Base-by-base conservation (phyloP, 2,888 invertebrate genomes). In the Synanthedon vespiformis region DNA sequence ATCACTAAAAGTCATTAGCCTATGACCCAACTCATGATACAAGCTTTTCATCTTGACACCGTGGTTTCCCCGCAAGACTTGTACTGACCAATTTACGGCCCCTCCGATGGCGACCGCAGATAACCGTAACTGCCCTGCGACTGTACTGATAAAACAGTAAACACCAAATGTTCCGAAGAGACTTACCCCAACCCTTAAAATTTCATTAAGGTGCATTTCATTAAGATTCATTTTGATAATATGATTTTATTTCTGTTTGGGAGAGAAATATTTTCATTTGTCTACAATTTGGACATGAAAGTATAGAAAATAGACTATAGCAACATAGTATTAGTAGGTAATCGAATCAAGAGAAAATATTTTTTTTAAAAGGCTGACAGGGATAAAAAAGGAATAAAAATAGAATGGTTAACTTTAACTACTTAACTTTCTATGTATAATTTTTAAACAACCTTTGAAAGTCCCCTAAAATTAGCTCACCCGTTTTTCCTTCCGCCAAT, bases 31-130 rank as follows among this genome's bases (percentile, higher is more conserved):
- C 67, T 84, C 80, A 82, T 79, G 71, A 66, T 61, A 76, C 70
- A 74, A 70, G 76, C 72, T 77, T 79, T 77, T 67, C 77, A 77
- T 79, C 81, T 77, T 82, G 86, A 83, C 83, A 79, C 54, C 68
- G 63, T 61, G 68, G 58, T 56, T 58, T 57, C 63, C 71, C 72
- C 72, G 63, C 69, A 80, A 80, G 80, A 75, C 72, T 71, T 58
- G 62, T 61, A 58, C 63, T 69, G 72, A 65, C 70, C 72, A 68
- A 67, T 65, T 66, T 62, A 62, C 61, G 68, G 68, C 76, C 81
- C 79, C 75, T 67, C 13, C 11, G 86, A 85, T 85, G 77, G 69
- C 71, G 65, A 68, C 70, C 71, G 61, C 64, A 71, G 86, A 87
- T 87, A 84, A 65, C 66, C 58, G 68, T 61, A 63, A 80, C 75